Conservation (phyloP, 1,140 invertebrate genomes). For the Procambarus virginalis region DNA sequence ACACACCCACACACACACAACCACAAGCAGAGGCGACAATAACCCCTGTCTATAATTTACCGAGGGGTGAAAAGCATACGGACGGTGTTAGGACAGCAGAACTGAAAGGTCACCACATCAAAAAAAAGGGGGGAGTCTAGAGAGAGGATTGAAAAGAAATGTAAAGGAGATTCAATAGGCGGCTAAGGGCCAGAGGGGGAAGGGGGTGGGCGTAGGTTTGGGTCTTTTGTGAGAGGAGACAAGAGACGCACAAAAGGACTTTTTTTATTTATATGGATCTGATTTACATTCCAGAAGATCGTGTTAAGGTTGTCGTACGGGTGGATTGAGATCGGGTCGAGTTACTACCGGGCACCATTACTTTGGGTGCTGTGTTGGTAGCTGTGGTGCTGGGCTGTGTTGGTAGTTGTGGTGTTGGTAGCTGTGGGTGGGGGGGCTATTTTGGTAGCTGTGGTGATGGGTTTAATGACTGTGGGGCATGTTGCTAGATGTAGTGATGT, state of each 20-base stretch:
- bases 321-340: not conserved
- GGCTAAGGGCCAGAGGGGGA: no score
- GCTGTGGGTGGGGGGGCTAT: not conserved
- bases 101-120: no score
- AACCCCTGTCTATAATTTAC: no score
- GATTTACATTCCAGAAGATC: not conserved
- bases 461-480: no score
- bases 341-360: not conserved
- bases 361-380: not conserved
- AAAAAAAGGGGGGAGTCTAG: no score
- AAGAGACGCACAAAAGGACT: not conserved
- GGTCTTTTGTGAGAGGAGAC: not conserved
- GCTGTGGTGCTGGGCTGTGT: not conserved
- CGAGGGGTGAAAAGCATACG: no score
- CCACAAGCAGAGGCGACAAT: no score
- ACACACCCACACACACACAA: no score
- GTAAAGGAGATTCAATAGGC: not conserved
- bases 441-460: no score
- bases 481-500: no score
- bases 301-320: not conserved
- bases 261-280: not conserved
- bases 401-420: not conserved
- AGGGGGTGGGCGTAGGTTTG: not conserved
- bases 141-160: not conserved
- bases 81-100: no score